A percentile compares a stretch with the other conserved stretches of the same genome.
phyloP scores from a whole-genome alignment of 2,888 invertebrate genomes.

The Pyrrhosoma nymphula region DNA sequence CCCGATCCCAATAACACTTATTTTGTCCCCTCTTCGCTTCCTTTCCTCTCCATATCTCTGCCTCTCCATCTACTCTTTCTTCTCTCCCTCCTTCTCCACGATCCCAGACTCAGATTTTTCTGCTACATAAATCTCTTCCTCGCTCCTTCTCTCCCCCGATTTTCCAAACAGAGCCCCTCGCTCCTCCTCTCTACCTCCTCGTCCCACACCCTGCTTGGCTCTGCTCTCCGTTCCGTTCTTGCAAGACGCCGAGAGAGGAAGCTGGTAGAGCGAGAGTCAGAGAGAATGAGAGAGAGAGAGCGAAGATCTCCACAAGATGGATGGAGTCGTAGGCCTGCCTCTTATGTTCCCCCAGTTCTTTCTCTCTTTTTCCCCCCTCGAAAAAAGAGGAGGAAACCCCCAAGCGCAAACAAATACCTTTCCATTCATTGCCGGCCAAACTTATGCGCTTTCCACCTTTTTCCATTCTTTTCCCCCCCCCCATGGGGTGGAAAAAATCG shows the following conservation, averaged over 20 bases:
- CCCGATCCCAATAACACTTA: slow-evolving; percentile 20
- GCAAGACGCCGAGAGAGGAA: not conserved
- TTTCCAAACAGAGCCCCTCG: not conserved
- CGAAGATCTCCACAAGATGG: not conserved
- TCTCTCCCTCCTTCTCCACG: not conserved
- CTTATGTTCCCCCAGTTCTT: not conserved
- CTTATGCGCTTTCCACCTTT: not conserved
- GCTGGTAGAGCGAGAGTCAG: too few relatives aligned
- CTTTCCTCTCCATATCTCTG: slow-evolving; percentile 16
- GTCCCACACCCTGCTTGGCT: not conserved
- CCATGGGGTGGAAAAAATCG: not conserved
- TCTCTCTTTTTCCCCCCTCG: not conserved
- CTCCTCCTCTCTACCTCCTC: not conserved
- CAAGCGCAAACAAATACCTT: slow-evolving; percentile 13
- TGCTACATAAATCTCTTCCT: slow-evolving; percentile 28
- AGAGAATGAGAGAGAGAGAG: not conserved
- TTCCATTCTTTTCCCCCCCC: not conserved
- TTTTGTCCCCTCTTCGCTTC: not conserved
- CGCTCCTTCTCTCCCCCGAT: not conserved
- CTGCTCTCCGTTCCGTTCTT: not conserved
- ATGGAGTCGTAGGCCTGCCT: not conserved
- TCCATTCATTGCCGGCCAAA: slow-evolving; percentile 6
- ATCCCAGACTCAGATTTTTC: slow-evolving; percentile 23
- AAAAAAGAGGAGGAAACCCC: not conserved
- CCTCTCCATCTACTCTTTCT: not conserved